Evolutionary conservation across 2,888 invertebrate genomes (phyloP).

Genomic region (Malthinus flaveolus): DNA sequence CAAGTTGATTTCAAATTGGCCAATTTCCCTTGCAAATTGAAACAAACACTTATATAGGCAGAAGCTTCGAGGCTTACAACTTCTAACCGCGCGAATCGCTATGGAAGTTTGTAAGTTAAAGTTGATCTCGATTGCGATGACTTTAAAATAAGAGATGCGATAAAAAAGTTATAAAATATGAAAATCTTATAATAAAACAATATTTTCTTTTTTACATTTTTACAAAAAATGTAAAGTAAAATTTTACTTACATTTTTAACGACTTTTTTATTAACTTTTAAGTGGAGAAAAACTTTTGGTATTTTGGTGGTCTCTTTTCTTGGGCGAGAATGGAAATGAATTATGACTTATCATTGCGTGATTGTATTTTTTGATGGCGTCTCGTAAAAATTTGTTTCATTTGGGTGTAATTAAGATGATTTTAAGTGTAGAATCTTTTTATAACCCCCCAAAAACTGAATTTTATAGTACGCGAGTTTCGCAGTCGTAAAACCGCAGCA

Average conservation of each 20-base stretch:
- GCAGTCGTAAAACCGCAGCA: too few species aligned
- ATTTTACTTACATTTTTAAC: neutral
- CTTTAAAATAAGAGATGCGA: slow-evolving; percentile 27
- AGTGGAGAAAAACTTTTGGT: neutral
- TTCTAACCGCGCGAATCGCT: slow-evolving; percentile 27
- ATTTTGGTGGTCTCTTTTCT: too few species aligned
- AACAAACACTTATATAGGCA: slow-evolving; percentile 32
- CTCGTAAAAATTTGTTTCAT: too few species aligned
- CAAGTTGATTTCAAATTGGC: slow-evolving; percentile 35
- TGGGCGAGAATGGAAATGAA: too few species aligned
- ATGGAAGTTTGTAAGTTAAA: slow-evolving; percentile 28
- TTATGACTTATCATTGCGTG: too few species aligned
- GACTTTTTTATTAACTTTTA: neutral
- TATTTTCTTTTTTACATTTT: slow-evolving; percentile 10
- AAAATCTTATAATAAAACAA: slow-evolving; percentile 30
- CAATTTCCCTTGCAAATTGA: slow-evolving; percentile 40
- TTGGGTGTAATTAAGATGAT: too few species aligned
- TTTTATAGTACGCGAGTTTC: too few species aligned
- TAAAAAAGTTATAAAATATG: slow-evolving; percentile 34
- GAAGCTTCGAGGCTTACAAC: slow-evolving; percentile 23
- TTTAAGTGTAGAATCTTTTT: too few species aligned
- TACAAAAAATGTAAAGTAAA: too few species aligned
- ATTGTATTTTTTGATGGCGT: too few species aligned
- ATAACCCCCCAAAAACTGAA: too few species aligned
- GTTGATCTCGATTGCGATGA: slow-evolving; percentile 26